phyloP scores from a whole-genome alignment of 2,113 vertebrate species.

The Orientallactaga bullata region DNA sequence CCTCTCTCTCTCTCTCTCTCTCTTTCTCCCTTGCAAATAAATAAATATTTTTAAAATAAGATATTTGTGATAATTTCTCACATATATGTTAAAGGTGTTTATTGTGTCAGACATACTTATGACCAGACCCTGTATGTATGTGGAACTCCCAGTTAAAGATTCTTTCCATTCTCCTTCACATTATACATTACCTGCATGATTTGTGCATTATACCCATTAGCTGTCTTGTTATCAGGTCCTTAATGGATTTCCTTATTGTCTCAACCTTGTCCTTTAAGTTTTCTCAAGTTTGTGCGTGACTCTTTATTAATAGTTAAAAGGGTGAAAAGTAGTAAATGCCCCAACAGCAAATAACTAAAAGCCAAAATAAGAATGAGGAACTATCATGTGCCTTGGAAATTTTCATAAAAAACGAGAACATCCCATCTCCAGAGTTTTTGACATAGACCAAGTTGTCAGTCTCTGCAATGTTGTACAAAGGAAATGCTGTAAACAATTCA shows the following conservation, averaged over 20 bases:
- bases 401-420: not conserved
- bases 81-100: slow-evolving; percentile 72
- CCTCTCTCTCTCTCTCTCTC: too few species aligned
- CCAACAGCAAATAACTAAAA: slow-evolving; percentile 18
- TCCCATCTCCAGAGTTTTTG: not conserved
- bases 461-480: not conserved
- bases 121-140: not conserved
- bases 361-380: slow-evolving; percentile 24
- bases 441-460: not conserved
- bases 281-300: not conserved
- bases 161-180: not conserved
- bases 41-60: too few species aligned
- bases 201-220: not conserved
- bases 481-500: not conserved
- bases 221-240: not conserved
- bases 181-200: not conserved
- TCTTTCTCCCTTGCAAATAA: too few species aligned
- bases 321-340: not conserved
- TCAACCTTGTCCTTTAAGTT: not conserved
- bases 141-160: slow-evolving; percentile 39
- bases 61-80: slow-evolving; percentile 80
- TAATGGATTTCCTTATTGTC: slow-evolving; percentile 3
- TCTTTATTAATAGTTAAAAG: not conserved
- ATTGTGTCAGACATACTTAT: not conserved
- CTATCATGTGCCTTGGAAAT: not conserved